A percentile compares a stretch with the other conserved stretches of the same genome.
Conservation (phyloP, 2,113 vertebrate genomes). For the Cacatua alba region DNA sequence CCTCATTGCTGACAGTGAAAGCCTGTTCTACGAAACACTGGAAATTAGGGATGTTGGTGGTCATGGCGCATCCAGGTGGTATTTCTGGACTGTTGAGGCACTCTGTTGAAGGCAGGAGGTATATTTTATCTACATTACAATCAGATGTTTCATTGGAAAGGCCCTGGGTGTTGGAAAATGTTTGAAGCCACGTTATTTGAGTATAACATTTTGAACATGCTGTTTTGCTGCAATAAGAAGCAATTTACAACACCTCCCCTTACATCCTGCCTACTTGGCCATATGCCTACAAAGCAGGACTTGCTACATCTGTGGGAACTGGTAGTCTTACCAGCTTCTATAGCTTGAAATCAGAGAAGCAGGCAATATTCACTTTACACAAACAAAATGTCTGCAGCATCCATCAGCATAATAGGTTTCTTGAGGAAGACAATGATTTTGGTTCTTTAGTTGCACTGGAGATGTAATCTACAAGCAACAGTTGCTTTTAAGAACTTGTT, state of each 20-base stretch:
- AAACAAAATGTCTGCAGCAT: background rate
- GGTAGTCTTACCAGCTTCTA: background rate
- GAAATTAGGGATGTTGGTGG: background rate
- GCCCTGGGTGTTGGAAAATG: background rate
- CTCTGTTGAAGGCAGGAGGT: background rate
- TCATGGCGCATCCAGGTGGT: background rate
- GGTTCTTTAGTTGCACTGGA: background rate
- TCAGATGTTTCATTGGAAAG: background rate
- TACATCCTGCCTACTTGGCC: background rate
- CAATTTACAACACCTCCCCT: background rate
- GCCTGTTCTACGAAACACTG: background rate
- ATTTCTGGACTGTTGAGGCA: no score
- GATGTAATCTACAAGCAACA: background rate
- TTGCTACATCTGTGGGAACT: fast-evolving
- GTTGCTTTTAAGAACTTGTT: background rate
- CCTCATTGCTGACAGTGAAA: background rate
- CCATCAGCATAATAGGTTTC: background rate
- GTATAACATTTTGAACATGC: background rate
- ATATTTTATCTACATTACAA: background rate
- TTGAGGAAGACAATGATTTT: background rate
- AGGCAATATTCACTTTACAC: background rate
- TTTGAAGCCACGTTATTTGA: background rate
- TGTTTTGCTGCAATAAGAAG: background rate
- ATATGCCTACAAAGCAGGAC: fast-evolving
- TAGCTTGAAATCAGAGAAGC: background rate